Evolutionary conservation across 2,113 vertebrate genomes (phyloP), one percentile per base, ranked within the genome.

Genomic region (Brevimyrus niger): DNA sequence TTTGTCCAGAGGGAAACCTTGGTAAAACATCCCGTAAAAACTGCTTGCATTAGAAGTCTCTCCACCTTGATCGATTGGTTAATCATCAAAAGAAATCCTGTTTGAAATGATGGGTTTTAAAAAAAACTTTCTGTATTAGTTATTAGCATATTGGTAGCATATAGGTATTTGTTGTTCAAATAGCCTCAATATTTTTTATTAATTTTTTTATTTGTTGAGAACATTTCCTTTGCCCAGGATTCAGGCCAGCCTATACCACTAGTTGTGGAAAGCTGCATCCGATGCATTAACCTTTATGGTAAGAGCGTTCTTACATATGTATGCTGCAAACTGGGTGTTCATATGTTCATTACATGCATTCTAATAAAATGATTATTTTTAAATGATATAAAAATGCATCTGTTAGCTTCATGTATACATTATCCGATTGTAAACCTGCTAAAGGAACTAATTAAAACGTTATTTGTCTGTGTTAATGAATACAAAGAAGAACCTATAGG

Each of bases 281-380:
- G 98, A 46, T 99, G 98, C 95, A 98, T 99, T 95, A 99, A 99
- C 93, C 94, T 99, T 48, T 99, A 99, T 0, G 98, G 98, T 99
- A 93, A 95, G 97, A n/a, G 23, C 11, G 19, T 35, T 87, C 17
- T 35, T 27, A 35, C 48, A 51, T 47, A 0, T 9, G 2, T 46
- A 21, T 84, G 7, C 4, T 84, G 44, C 42, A 35, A 86, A 48
- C 84, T 51, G 27, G 9, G 8, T 21, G 6, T 46, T 23, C 76
- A 82, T 42, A 44, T 23, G 19, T 38, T 42, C 35, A 19, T 82
- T 19, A 82, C 17, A 44, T 19, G 7, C 13, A 21, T 46, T 46
- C 0, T 44, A 2, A 73, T 15, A 73, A 69, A 10, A 35, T 35
- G 3, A 4, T 69, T 65, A n/a, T 15, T 51, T 51, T 51, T 17